Evolutionary conservation across 2,797 vertebrate species (phyloP).

Genomic region (Mallotus villosus): DNA sequence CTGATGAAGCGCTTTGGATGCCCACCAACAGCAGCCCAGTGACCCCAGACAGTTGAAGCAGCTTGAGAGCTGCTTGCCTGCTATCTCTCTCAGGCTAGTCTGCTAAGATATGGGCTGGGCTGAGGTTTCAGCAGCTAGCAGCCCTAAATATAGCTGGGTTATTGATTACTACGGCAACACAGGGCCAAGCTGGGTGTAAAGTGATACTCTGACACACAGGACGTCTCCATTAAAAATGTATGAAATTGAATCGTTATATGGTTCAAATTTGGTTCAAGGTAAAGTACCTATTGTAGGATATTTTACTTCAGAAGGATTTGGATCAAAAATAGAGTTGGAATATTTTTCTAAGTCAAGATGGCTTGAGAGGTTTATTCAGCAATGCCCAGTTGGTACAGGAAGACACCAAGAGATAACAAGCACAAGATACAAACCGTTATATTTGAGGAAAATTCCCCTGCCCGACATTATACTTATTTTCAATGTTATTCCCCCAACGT

Average conservation of each 20-base stretch:
- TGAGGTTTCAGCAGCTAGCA: neutral
- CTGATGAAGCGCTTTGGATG: neutral
- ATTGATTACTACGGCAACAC: conserved; percentile 61
- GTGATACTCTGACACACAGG: conserved; percentile 44
- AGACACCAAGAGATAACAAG: too few species aligned
- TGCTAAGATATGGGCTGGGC: neutral
- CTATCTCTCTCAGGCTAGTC: conserved; percentile 16
- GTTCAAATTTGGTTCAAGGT: too few species aligned
- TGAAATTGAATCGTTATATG: conserved; percentile 26
- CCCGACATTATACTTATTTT: too few species aligned
- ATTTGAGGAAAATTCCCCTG: too few species aligned
- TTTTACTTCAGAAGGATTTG: too few species aligned
- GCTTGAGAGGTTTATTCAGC: too few species aligned
- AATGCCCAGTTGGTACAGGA: too few species aligned
- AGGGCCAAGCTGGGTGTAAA: conserved; percentile 23
- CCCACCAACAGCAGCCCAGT: neutral
- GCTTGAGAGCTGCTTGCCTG: conserved; percentile 15
- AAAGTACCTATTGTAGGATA: too few species aligned
- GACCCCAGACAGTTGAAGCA: conserved; percentile 13
- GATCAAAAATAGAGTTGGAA: too few species aligned
- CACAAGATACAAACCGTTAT: too few species aligned
- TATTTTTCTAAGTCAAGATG: too few species aligned
- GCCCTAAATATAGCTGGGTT: conserved; percentile 61
- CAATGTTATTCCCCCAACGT: too few species aligned
- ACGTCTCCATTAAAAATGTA: conserved; percentile 23